Percentiles rank a stretch among this genome's conserved stretches.
phyloP scores from a whole-genome alignment of 2,888 invertebrate species.

The Stenoptilia bipunctidactyla region DNA sequence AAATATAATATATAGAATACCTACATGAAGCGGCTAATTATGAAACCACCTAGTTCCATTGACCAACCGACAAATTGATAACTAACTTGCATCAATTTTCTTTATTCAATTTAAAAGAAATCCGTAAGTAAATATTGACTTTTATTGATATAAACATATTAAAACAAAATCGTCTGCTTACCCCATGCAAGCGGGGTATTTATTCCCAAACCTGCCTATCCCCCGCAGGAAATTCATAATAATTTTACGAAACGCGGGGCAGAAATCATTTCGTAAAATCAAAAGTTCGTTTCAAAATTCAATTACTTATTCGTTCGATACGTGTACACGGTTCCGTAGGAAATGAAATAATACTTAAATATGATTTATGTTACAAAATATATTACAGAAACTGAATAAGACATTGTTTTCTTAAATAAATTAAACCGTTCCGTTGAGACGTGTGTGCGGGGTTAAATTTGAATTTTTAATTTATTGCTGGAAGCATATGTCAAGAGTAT shows the following conservation, averaged over 20 bases:
- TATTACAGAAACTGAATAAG: conserved; percentile 56
- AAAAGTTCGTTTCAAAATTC: conserved; percentile 68
- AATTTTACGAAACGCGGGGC: conserved; percentile 52
- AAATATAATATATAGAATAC: too few species aligned
- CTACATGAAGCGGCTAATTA: too few species aligned
- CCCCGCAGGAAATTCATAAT: conserved; percentile 56
- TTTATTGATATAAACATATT: too few species aligned
- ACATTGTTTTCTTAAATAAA: conserved; percentile 60
- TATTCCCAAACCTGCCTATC: conserved; percentile 15
- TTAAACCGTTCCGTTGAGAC: conserved; percentile 39
- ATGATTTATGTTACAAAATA: conserved; percentile 64
- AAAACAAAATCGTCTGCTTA: too few species aligned
- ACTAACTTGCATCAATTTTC: too few species aligned
- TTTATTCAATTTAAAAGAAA: too few species aligned
- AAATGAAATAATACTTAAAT: conserved; percentile 70
- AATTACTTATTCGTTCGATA: conserved; percentile 68
- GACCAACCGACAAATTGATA: too few species aligned
- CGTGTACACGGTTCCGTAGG: conserved; percentile 56
- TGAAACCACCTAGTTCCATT: too few species aligned
- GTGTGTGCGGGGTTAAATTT: conserved; percentile 34
- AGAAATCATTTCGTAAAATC: conserved; percentile 58
- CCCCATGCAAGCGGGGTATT: too few species aligned
- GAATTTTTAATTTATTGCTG: conserved; percentile 29
- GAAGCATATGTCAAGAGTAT: background rate
- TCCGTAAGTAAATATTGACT: too few species aligned